Percentiles rank a stretch among this genome's conserved stretches.
These are phyloP conservation scores for Microhierax caerulescens DNA, from an alignment of 2,797 vertebrate genomes.

Conservation along the genomic window DNA sequence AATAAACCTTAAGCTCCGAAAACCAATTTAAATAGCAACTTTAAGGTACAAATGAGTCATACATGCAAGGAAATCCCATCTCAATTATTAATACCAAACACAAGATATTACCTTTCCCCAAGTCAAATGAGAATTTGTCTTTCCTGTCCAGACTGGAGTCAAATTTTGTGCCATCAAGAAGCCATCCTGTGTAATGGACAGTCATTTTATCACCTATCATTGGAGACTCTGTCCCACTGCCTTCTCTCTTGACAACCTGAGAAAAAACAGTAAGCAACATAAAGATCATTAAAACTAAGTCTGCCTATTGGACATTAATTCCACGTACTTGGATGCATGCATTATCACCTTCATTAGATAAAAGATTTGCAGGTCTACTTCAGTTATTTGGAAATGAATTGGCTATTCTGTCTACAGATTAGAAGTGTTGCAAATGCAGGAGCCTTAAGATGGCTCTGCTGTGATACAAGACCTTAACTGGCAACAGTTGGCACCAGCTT, in stretches of 20 bases:
- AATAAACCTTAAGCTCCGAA: background rate
- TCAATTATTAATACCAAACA: background rate
- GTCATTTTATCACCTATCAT: slow-evolving; percentile 96
- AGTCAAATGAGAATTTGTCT: slow-evolving; percentile 93
- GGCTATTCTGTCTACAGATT: background rate
- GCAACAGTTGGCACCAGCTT: background rate
- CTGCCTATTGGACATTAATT: background rate
- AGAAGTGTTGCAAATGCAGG: background rate
- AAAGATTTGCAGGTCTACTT: background rate
- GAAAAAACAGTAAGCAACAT: background rate
- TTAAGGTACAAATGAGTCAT: background rate
- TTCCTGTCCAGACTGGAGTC: slow-evolving; percentile 92
- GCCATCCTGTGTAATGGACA: slow-evolving; percentile 94
- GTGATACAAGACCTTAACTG: background rate
- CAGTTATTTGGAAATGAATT: background rate
- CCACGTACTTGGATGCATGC: background rate
- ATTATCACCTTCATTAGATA: background rate
- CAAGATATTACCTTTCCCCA: slow-evolving; percentile 89
- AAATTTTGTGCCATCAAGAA: slow-evolving; percentile 91
- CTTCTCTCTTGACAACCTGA: slow-evolving; percentile 91
- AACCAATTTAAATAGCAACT: background rate
- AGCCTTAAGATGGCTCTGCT: slow-evolving; percentile 20
- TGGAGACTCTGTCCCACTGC: slow-evolving; percentile 84
- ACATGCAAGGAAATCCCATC: background rate
- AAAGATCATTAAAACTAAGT: background rate